These are phyloP conservation scores for Cremastinae sp. DNA, from an alignment of 2,888 invertebrate genomes.

Conservation along the genomic window DNA sequence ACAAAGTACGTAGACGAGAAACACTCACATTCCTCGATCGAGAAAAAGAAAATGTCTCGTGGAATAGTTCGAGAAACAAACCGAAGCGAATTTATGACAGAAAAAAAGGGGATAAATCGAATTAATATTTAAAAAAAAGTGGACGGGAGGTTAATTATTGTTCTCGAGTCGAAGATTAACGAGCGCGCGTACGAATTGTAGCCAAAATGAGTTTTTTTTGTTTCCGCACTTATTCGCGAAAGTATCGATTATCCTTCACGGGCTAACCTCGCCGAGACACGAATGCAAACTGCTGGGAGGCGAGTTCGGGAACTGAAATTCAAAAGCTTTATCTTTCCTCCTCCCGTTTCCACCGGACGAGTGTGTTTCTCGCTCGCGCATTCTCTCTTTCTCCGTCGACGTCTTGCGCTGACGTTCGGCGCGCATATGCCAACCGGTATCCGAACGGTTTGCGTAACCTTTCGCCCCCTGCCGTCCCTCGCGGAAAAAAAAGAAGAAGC, in stretches of 20 bases:
- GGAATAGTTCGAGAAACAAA: too few relatives aligned
- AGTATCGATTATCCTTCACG: constrained; percentile 40
- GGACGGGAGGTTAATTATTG: too few relatives aligned
- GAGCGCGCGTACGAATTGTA: too few relatives aligned
- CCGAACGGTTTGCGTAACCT: constrained; percentile 53
- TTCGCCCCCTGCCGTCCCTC: constrained; percentile 5
- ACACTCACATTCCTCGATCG: constrained; percentile 7
- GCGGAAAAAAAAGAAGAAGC: too few relatives aligned
- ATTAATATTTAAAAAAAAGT: too few relatives aligned
- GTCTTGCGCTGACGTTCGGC: constrained; percentile 59
- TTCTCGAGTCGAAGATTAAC: too few relatives aligned
- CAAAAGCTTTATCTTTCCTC: constrained; percentile 56
- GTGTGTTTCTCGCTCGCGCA: constrained; percentile 35
- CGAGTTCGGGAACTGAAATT: constrained; percentile 52
- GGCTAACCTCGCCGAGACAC: constrained; percentile 34
- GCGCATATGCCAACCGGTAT: constrained; percentile 64
- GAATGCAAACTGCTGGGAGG: constrained; percentile 56
- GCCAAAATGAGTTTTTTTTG: too few relatives aligned
- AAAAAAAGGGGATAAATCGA: too few relatives aligned
- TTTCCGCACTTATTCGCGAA: constrained; percentile 4
- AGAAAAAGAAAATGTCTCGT: too few relatives aligned
- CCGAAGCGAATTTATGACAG: too few relatives aligned
- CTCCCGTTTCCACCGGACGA: constrained; percentile 30
- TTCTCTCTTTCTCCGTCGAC: constrained; percentile 1
- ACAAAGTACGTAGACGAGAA: not conserved